Percentiles rank a stretch among this genome's conserved stretches.
Evolutionary conservation across 2,113 vertebrate species (phyloP).

Genomic region (Callocephalon fimbriatum): DNA sequence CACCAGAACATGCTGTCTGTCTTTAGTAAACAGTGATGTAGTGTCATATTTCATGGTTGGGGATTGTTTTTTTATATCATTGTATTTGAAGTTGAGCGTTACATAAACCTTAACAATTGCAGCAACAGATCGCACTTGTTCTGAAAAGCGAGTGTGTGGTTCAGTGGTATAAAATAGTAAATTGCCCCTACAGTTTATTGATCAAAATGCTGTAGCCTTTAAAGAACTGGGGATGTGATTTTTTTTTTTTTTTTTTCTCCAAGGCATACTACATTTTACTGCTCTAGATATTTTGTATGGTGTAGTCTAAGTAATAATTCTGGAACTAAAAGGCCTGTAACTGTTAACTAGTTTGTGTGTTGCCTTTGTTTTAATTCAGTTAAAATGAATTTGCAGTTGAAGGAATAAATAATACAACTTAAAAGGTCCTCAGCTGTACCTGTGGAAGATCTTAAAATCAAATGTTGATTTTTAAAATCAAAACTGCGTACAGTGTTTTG

Average conservation of each 20-base stretch:
- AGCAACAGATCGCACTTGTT: conserved; percentile 4
- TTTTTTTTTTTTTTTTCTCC: background rate
- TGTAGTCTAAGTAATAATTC: conserved; percentile 18
- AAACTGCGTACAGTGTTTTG: background rate
- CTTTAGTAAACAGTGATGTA: background rate
- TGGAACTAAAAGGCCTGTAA: conserved; percentile 27
- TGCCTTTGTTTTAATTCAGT: conserved; percentile 53
- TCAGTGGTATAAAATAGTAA: conserved; percentile 46
- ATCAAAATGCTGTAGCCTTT: conserved; percentile 53
- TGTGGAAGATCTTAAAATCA: background rate
- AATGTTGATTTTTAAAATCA: background rate
- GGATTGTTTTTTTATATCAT: background rate
- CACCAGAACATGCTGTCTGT: background rate
- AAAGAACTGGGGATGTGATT: conserved; percentile 29
- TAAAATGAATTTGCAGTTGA: conserved; percentile 33
- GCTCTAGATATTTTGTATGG: background rate
- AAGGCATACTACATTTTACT: conserved; percentile 18
- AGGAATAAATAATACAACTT: background rate
- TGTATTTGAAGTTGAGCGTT: background rate
- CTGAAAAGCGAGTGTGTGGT: conserved; percentile 13
- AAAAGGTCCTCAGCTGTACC: background rate
- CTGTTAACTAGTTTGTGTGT: conserved; percentile 33
- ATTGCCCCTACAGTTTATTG: conserved; percentile 54
- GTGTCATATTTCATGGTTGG: background rate
- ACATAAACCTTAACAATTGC: background rate